These are phyloP conservation scores for Lasioglossum villosulum DNA, from an alignment of 2,888 invertebrate genomes.

Conservation along the genomic window DNA sequence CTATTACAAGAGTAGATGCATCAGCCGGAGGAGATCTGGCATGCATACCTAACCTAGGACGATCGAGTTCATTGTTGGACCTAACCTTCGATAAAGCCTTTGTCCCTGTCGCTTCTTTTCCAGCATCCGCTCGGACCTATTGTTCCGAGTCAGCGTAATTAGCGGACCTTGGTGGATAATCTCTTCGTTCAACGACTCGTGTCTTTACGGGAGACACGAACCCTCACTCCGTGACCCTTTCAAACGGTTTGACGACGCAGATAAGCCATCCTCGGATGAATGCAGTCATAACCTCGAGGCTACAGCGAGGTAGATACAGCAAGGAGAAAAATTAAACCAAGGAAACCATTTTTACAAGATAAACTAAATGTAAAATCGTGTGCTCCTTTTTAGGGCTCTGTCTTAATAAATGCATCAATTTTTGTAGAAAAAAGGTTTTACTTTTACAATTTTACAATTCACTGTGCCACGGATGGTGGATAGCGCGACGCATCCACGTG, in stretches of 20 bases:
- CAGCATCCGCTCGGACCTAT: slow-evolving; percentile 53
- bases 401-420: not conserved
- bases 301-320: not conserved
- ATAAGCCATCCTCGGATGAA: slow-evolving; percentile 37
- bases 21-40: slow-evolving; percentile 39
- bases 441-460: too few species aligned
- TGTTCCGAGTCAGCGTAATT: slow-evolving; percentile 68
- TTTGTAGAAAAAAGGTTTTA: too few species aligned
- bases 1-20: slow-evolving; percentile 52
- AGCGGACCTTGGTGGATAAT: slow-evolving; percentile 68
- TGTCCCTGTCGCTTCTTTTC: slow-evolving; percentile 59
- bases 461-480: not conserved
- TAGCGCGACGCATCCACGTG: not conserved
- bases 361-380: too few species aligned
- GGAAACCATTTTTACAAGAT: not conserved
- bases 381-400: not conserved
- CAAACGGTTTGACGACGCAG: slow-evolving; percentile 43
- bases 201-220: slow-evolving; percentile 54
- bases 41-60: slow-evolving; percentile 62
- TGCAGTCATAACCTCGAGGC: slow-evolving; percentile 15
- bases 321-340: not conserved
- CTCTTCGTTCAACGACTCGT: slow-evolving; percentile 59
- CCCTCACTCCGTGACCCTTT: slow-evolving; percentile 46
- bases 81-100: slow-evolving; percentile 67
- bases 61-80: slow-evolving; percentile 67